Evolutionary conservation across 2,888 invertebrate species (phyloP), one percentile per base, ranked within the genome.

Genomic region (Caenorhabditis parvicauda): DNA sequence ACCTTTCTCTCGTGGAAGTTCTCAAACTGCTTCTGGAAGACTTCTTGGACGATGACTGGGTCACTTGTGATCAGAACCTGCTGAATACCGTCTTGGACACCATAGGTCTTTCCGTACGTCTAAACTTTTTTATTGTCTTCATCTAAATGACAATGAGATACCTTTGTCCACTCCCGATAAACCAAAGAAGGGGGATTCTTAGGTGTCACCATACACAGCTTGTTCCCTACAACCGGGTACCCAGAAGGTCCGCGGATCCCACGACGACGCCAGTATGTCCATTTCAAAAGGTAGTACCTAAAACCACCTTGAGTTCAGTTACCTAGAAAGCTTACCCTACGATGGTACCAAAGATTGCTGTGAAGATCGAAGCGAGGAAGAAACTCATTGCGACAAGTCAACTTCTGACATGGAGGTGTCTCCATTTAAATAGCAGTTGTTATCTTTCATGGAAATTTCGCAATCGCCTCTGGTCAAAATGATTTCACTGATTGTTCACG

Each of bases 11-110:
- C 81, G 52, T 82, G 81, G 66, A 84, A 84, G 44, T 77, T 74
- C 46, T 79, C 79, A 62, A 83, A 84, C 59, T 84, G 81, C 64
- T 82, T 82, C 32, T 83, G 73, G 54, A 84, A 80, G 5, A 84
- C 77, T 53, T 83, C 82, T 25, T 82, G 76, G 17, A 84, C 61
- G 28, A 84, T 55, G n/a, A 81, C 81, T 4, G 80, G 75, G 60
- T 84, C 82, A 27, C 82, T 78, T 2, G 82, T 80, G 2, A 84
- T 82, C 21, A 84, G 58, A 1, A 81, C 22, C 39, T 72, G 70
- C 7, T n/a, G n/a, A n/a, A n/a, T n/a, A n/a, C n/a, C n/a, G 12
- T 35, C 7, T 27, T 27, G 28, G 25, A 27, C n/a, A n/a, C n/a
- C n/a, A n/a, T n/a, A n/a, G n/a, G n/a, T n/a, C n/a, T n/a, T n/a